phyloP scores from a whole-genome alignment of 2,113 vertebrate genomes.

The Prionailurus viverrinus region DNA sequence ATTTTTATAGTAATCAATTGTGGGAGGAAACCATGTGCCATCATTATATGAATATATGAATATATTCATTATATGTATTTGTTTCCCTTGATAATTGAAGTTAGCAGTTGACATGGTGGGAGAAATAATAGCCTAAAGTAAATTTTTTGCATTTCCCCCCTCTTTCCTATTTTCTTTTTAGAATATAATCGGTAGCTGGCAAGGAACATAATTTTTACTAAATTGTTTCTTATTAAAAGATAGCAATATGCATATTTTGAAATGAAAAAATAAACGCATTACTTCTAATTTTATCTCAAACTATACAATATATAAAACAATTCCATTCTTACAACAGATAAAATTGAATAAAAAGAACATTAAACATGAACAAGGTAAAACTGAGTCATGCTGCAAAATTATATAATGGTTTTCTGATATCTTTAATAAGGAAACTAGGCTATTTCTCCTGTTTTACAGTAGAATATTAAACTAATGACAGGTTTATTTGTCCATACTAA shows the following conservation, averaged over 20 bases:
- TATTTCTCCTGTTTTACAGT: slow-evolving; percentile 36
- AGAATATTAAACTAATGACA: slow-evolving; percentile 56
- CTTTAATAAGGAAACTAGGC: neutral
- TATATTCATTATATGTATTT: neutral
- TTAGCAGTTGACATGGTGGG: slow-evolving; percentile 57
- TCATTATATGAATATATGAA: slow-evolving; percentile 21
- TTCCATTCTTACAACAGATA: slow-evolving; percentile 52
- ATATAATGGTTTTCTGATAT: neutral
- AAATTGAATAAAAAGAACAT: slow-evolving; percentile 66
- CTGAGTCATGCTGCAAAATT: slow-evolving; percentile 19
- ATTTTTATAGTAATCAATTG: neutral
- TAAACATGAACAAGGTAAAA: slow-evolving; percentile 67
- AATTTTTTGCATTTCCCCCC: slow-evolving; percentile 46
- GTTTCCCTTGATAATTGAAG: slow-evolving; percentile 62
- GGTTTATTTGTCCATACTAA: neutral
- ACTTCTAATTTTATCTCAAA: slow-evolving; percentile 69
- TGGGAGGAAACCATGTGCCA: neutral
- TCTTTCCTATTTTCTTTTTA: slow-evolving; percentile 70
- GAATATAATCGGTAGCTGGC: slow-evolving; percentile 74
- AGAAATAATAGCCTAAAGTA: slow-evolving; percentile 67
- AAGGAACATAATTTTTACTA: slow-evolving; percentile 74
- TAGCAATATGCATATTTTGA: slow-evolving; percentile 54
- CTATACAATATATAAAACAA: slow-evolving; percentile 59
- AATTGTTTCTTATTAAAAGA: slow-evolving; percentile 78
- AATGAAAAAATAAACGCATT: slow-evolving; percentile 57